Percentiles rank a stretch among this genome's conserved stretches.
phyloP scores from a whole-genome alignment of 2,797 vertebrate species.

The Mionectes olivaceus region DNA sequence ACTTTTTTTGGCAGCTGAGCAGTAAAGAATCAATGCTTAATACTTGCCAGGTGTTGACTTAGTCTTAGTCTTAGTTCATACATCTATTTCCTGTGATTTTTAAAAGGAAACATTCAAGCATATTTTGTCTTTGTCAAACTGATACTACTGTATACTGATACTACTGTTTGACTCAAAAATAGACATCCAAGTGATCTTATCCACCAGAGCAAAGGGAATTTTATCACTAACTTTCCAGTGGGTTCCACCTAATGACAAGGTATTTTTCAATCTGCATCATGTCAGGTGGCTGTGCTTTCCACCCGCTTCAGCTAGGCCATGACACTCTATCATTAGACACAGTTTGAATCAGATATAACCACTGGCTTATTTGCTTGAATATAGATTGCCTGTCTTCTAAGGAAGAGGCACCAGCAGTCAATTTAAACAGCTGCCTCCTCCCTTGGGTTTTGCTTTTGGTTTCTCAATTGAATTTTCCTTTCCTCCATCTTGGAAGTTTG shows the following conservation, averaged over 20 bases:
- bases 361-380: neutral
- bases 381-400: neutral
- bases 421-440: neutral
- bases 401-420: neutral
- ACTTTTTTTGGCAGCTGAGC: neutral
- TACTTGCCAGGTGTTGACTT: neutral
- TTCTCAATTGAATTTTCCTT: slow-evolving; percentile 26
- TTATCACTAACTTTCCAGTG: neutral
- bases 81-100: neutral
- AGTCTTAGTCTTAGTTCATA: neutral
- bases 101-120: neutral
- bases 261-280: neutral
- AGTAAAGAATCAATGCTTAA: neutral
- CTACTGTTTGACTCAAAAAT: neutral
- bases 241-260: neutral
- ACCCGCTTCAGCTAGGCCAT: neutral
- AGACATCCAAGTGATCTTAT: neutral
- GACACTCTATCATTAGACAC: neutral
- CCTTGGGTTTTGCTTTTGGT: slow-evolving; percentile 5
- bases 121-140: neutral
- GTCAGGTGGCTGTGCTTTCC: neutral
- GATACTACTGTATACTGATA: neutral
- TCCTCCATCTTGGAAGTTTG: neutral
- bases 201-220: neutral
- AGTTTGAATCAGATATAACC: neutral